These are phyloP conservation scores for Aurelia sp. DNA, from an alignment of 30 jellyfish, hydroid and myxozoan genomes.

Conservation along the genomic window DNA sequence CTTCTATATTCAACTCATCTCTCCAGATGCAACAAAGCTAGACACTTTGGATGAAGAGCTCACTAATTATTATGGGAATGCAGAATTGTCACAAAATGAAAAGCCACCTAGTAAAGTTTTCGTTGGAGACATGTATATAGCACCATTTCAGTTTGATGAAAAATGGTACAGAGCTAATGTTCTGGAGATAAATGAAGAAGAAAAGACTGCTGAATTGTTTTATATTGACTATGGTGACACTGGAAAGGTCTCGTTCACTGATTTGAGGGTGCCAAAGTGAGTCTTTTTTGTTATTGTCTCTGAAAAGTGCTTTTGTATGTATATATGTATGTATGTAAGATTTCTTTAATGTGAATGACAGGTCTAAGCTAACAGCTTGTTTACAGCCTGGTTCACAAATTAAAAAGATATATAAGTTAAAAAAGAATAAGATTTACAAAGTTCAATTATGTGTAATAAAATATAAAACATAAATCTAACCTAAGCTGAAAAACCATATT, in stretches of 20 bases:
- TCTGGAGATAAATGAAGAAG: constrained; percentile 44
- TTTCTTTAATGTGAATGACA: no score
- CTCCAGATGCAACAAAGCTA: constrained; percentile 46
- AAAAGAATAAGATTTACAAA: no score
- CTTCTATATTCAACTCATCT: constrained; percentile 76
- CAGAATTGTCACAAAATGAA: constrained; percentile 20
- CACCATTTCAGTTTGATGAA: constrained; percentile 82
- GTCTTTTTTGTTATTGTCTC: background rate
- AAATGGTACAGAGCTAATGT: constrained; percentile 91
- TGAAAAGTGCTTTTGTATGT: no score
- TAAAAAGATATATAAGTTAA: no score
- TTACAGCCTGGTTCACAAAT: no score
- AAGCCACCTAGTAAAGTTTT: constrained; percentile 23
- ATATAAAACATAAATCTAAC: no score
- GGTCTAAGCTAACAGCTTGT: no score
- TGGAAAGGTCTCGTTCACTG: constrained; percentile 56
- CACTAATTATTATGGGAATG: constrained; percentile 62
- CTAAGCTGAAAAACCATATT: no score
- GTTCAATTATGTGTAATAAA: no score
- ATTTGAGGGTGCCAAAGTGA: constrained; percentile 53
- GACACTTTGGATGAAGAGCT: constrained; percentile 76
- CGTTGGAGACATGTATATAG: constrained; percentile 83
- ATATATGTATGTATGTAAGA: no score
- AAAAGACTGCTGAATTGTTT: constrained; percentile 42
- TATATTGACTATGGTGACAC: constrained; percentile 94